These are phyloP conservation scores for Periophthalmus modestus DNA, from an alignment of 2,113 vertebrate species.

Conservation along the genomic window DNA sequence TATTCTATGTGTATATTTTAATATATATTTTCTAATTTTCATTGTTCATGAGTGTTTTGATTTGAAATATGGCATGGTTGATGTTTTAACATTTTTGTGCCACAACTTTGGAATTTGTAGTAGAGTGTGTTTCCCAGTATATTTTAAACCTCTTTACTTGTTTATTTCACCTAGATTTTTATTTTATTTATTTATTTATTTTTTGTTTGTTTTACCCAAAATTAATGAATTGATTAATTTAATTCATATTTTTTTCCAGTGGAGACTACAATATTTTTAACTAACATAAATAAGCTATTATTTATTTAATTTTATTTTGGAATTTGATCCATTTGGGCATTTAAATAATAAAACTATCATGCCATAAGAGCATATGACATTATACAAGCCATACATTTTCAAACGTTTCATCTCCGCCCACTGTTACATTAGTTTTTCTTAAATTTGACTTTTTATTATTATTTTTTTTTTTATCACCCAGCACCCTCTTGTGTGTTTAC, in stretches of 20 bases:
- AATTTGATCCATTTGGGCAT: no score
- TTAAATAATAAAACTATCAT: no score
- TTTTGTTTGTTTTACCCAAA: no score
- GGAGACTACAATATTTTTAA: not conserved
- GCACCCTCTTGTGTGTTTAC: slow-evolving; percentile 44
- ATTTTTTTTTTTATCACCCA: not conserved
- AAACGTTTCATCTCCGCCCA: not conserved
- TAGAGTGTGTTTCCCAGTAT: not conserved
- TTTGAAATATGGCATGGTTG: not conserved
- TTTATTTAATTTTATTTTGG: no score
- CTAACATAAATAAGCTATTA: no score
- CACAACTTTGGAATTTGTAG: not conserved
- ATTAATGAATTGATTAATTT: no score
- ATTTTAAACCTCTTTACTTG: no score
- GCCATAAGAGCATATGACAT: not conserved
- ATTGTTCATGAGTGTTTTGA: not conserved
- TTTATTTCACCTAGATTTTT: no score
- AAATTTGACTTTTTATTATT: not conserved
- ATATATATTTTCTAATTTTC: not conserved
- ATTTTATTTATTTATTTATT: no score
- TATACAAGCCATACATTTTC: not conserved
- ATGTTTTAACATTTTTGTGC: no score
- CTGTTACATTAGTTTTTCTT: not conserved
- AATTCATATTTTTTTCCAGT: no score
- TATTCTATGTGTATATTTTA: not conserved